Conservation (phyloP, 1,140 invertebrate species). For the Microplitis demolitor region DNA sequence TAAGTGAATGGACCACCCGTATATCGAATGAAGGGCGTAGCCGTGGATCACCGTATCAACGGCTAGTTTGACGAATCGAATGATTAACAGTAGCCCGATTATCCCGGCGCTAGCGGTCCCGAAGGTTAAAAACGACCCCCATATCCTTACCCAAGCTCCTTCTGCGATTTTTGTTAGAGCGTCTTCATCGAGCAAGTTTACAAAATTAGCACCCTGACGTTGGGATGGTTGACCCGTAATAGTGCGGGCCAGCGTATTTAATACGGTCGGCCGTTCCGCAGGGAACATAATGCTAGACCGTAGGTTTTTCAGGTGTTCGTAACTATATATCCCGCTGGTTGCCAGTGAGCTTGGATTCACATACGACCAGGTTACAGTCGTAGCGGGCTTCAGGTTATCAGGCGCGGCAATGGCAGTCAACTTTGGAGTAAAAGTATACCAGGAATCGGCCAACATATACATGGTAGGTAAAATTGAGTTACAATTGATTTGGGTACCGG, state of each 20-base stretch:
- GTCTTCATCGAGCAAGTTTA: no score
- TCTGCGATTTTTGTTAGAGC: no score
- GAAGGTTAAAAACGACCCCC: no score
- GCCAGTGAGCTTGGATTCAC: background rate
- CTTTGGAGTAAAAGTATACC: background rate
- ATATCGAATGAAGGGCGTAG: no score
- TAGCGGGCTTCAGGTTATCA: background rate
- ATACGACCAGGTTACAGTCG: constrained; percentile 7
- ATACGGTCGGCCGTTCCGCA: background rate
- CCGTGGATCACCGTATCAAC: no score
- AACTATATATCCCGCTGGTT: background rate
- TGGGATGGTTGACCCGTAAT: no score
- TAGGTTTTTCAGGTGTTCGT: background rate
- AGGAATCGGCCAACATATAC: background rate
- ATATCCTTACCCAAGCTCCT: no score
- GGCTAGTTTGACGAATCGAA: no score
- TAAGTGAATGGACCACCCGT: no score
- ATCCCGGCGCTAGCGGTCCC: no score
- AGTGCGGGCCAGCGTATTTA: background rate
- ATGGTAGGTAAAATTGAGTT: background rate
- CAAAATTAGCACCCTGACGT: no score
- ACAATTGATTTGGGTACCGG: constrained; percentile 8
- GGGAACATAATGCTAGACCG: background rate
- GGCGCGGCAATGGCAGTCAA: background rate
- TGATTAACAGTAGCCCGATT: no score